Conservation (phyloP, 2,797 vertebrate genomes). For the Pantherophis vulpinus region DNA sequence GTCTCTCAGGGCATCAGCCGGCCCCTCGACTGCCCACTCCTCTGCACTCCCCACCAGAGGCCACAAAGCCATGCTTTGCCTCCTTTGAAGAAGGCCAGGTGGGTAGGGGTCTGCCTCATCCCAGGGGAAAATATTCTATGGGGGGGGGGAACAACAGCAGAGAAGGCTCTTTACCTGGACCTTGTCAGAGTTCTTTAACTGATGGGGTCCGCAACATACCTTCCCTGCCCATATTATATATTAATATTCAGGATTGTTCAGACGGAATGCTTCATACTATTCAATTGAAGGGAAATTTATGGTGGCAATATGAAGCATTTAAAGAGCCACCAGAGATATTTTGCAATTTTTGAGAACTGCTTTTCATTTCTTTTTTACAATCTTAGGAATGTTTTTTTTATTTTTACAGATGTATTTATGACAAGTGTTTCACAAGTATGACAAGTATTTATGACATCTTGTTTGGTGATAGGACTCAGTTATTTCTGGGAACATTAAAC, state of each 20-base stretch:
- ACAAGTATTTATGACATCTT: background rate
- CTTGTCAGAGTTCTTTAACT: background rate
- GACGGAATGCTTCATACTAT: background rate
- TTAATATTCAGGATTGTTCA: background rate
- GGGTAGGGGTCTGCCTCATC: background rate
- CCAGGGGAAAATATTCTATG: background rate
- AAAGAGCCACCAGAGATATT: background rate
- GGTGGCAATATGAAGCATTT: background rate
- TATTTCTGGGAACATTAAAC: background rate
- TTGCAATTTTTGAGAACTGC: background rate
- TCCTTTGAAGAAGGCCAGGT: background rate
- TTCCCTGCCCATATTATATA: background rate
- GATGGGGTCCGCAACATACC: background rate
- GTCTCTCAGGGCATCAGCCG: background rate
- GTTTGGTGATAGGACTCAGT: background rate
- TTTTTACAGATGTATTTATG: background rate
- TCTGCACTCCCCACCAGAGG: background rate
- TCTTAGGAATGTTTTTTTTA: background rate
- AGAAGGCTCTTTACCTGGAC: background rate
- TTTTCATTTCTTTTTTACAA: background rate
- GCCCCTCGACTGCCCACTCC: background rate
- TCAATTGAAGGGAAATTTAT: background rate
- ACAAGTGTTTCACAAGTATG: background rate
- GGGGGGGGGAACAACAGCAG: background rate
- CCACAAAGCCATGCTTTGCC: background rate